phyloP scores from a whole-genome alignment of 2,888 invertebrate species.

The Cacoxenus indagator region DNA sequence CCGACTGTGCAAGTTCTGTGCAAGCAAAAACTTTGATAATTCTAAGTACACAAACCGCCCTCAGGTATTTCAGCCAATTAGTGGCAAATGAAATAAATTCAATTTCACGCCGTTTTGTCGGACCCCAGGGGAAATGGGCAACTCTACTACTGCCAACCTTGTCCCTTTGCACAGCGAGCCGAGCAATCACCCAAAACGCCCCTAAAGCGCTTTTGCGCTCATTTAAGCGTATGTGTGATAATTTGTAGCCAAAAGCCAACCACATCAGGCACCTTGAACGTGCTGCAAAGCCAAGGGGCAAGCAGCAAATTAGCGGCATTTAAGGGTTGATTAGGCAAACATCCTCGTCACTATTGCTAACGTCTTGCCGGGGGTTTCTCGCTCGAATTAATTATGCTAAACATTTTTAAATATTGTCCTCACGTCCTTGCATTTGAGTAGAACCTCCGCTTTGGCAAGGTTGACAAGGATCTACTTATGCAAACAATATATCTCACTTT shows the following conservation, averaged over 20 bases:
- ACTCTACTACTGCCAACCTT: neutral
- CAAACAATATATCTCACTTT: conserved; percentile 39
- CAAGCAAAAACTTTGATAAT: conserved; percentile 11
- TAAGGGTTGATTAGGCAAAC: conserved; percentile 68
- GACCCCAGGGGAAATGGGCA: conserved; percentile 27
- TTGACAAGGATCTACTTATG: conserved; percentile 42
- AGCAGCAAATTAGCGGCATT: conserved; percentile 60
- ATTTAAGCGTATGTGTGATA: conserved; percentile 63
- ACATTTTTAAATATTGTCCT: conserved; percentile 69
- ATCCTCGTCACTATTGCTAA: conserved; percentile 1
- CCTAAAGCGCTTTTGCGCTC: conserved; percentile 14
- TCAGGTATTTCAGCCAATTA: conserved; percentile 68
- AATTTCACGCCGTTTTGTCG: conserved; percentile 56
- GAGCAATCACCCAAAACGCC: neutral
- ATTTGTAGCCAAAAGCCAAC: conserved; percentile 27
- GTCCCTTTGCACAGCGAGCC: neutral
- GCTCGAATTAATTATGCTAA: conserved; percentile 67
- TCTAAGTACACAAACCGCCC: conserved; percentile 40
- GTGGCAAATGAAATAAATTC: conserved; percentile 69
- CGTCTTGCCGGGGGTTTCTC: conserved; percentile 12
- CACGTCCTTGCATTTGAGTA: too few relatives aligned
- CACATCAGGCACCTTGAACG: neutral
- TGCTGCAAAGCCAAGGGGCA: conserved; percentile 6
- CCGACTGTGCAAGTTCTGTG: conserved; percentile 3
- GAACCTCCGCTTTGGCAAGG: neutral